Percentiles rank a stretch among this genome's conserved stretches.
Evolutionary conservation across 1,140 invertebrate genomes (phyloP).

Genomic region (Aphaenogaster ashmeadi): DNA sequence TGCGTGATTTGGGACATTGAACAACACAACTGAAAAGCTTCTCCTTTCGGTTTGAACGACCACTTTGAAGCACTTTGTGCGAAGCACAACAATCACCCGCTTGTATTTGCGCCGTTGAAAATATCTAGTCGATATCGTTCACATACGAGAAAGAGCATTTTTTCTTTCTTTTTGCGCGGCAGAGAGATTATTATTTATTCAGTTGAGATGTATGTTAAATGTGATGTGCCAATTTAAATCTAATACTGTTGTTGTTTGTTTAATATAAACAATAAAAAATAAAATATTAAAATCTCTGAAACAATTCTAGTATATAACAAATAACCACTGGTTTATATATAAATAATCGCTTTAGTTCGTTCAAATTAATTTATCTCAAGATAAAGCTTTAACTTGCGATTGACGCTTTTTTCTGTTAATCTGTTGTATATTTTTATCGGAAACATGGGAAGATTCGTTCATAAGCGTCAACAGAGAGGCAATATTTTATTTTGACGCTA

Average conservation of each 20-base stretch:
- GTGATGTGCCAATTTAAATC: background rate
- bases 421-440: background rate
- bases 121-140: slow-evolving; percentile 40
- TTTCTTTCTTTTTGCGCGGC: background rate
- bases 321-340: background rate
- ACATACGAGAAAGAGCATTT: background rate
- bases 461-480: background rate
- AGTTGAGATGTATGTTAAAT: slow-evolving; percentile 2
- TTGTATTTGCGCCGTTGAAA: slow-evolving; percentile 26
- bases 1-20: slow-evolving; percentile 22
- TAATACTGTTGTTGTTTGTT: background rate
- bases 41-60: slow-evolving; percentile 45
- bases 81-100: slow-evolving; percentile 34
- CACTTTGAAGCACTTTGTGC: slow-evolving; percentile 32
- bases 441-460: background rate
- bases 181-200: slow-evolving; percentile 34
- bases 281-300: background rate
- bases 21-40: slow-evolving; percentile 30
- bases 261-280: background rate
- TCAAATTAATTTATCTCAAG: background rate
- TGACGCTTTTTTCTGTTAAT: background rate
- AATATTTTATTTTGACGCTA: background rate
- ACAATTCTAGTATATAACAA: background rate
- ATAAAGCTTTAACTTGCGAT: background rate
- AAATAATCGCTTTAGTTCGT: background rate